Evolutionary conservation across 2,888 invertebrate species (phyloP), one percentile per base, ranked within the genome.

Genomic region (Brenthis daphne): DNA sequence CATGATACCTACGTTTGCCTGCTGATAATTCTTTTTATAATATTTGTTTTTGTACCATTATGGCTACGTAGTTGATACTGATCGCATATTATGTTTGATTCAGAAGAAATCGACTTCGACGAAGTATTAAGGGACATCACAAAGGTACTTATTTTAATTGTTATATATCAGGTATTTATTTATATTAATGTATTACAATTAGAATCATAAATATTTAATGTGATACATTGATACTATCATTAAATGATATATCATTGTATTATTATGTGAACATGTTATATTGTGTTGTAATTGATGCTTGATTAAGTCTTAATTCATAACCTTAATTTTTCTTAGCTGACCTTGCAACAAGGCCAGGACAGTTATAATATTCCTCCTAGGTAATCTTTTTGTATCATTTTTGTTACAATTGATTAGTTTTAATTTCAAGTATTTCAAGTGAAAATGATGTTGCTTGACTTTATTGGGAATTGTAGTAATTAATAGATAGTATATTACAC

Each of bases 31-130:
- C 50, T 48, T 29, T 58, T 29, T 8, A 5, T 6, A 50, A 48
- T 60, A 29, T 60, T 16, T 20, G 20, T 20, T 20, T 1, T 20
- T 29, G 33, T 50, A 50, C 50, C 50, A 50, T 60, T 29, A 50
- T 60, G 20, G 43, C 43, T 53, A 53, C 13, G 37, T 43, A 54
- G 43, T 43, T 20, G 51, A 63, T 53, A 53, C 53, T 37, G 51
- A 51, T 53, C 20, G 53, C 57, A 20, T 68, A 57, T 57, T 67
- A 74, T 74, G 73, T 65, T 43, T 64, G n/a, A 68, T 57, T 61
- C 67, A 29, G 29, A 57, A 11, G 60, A 72, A 29, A 65, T 67
- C 56, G 64, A 68, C 37, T 55, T 65, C 50, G 64, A 65, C 13
- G 54, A 55, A 3, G 50, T 13, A 24, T 68, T 65, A 6, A 55